Base-by-base conservation (phyloP, 2,888 invertebrate genomes). In the Dryocosmus kuriphilus region DNA sequence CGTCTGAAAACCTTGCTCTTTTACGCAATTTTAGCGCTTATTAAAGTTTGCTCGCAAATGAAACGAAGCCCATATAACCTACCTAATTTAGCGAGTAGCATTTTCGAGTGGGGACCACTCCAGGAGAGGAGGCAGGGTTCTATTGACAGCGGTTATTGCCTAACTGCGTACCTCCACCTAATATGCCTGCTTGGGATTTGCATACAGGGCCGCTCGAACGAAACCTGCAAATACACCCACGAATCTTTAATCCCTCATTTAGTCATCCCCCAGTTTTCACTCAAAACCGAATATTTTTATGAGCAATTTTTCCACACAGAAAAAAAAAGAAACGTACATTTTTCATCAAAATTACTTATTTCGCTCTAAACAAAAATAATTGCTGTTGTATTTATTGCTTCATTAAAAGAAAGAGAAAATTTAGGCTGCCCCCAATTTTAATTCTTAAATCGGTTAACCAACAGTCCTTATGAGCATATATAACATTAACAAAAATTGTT, bases 21-120 rank as follows among this genome's bases (percentile, higher is more conserved):
- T 91, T 91, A 91, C 91, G 91, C 91, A 91, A 91, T 91, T 91
- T 91, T 89, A 90, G 89, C 91, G 91, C 90, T 91, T 91, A 91
- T 91, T 91, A 91, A 91, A 91, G 91, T 91, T 91, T 91, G 91
- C 91, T 91, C 91, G 91, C 91, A 90, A 91, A 91, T 91, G 91
- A 91, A 91, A 91, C 91, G 91, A 91, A 91, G 89, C 91, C 91
- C 91, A 91, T 91, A 91, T 91, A 91, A 91, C 91, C 91, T 90
- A 91, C 91, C 91, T 91, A 91, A 91, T 91, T 91, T 91, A 90
- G 91, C 91, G 91, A 91, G 91, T 91, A 90, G 91, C 90, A 88
- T 90, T 91, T 90, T 91, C 90, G 89, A 91, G 91, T 91, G 91
- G 90, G 89, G 88, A 85, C 89, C 88, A 89, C 91, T 90, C 89